Percentiles rank a stretch among this genome's conserved stretches.
Evolutionary conservation across 2,113 vertebrate genomes (phyloP).

Genomic region (Synodontis membranacea): DNA sequence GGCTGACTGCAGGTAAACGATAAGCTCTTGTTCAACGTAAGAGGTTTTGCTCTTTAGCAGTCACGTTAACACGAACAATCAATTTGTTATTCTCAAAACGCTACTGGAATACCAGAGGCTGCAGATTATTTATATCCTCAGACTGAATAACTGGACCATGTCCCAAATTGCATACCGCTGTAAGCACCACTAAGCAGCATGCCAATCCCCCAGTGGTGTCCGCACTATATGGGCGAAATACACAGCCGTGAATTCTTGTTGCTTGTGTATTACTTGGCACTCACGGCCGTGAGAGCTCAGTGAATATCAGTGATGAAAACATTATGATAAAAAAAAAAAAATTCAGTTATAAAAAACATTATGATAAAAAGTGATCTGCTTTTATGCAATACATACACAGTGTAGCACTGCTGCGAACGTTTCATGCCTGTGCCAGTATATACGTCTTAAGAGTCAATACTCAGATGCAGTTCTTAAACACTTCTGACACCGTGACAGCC

Average conservation of each 20-base stretch:
- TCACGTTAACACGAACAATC: neutral
- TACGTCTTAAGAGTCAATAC: neutral
- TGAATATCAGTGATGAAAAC: too few species aligned
- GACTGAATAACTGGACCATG: conserved; percentile 7
- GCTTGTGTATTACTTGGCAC: neutral
- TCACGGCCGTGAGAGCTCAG: neutral
- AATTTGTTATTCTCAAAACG: neutral
- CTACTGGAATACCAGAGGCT: neutral
- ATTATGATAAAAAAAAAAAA: neutral
- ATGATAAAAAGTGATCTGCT: neutral
- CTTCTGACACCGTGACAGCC: neutral
- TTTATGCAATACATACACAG: neutral
- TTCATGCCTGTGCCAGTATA: neutral
- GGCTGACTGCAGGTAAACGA: neutral
- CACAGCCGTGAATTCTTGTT: neutral
- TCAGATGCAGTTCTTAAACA: neutral
- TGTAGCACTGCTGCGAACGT: neutral
- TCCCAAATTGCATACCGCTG: neutral
- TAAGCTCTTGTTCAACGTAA: neutral
- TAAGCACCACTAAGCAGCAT: neutral
- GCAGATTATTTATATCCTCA: conserved; percentile 8
- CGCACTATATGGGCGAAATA: neutral
- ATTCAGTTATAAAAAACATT: too few species aligned
- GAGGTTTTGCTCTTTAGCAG: neutral
- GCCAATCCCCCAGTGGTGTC: neutral